Evolutionary conservation across 2,113 vertebrate genomes (phyloP).

Genomic region (Miniopterus natalensis): DNA sequence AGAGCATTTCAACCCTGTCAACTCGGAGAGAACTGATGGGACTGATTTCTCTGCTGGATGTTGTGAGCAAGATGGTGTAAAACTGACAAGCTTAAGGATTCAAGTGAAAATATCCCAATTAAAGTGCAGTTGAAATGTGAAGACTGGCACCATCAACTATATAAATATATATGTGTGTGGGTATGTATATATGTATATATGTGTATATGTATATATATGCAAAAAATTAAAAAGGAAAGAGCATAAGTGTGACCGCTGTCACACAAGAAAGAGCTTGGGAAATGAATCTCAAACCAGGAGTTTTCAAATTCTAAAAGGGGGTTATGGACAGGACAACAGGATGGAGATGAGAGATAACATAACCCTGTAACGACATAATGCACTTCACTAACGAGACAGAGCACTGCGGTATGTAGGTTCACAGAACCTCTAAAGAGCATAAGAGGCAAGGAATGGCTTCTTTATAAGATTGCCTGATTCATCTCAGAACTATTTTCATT

Average conservation of each 20-base stretch:
- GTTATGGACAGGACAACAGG: background rate
- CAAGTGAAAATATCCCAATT: conserved; percentile 70
- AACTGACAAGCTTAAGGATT: conserved; percentile 64
- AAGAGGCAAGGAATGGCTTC: background rate
- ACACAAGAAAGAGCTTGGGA: background rate
- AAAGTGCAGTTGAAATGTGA: conserved; percentile 52
- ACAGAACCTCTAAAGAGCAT: background rate
- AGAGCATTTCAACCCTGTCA: conserved; percentile 64
- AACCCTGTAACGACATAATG: background rate
- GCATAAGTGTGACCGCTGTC: background rate
- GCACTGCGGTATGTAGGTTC: background rate
- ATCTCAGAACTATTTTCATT: background rate
- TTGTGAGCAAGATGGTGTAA: conserved; percentile 37
- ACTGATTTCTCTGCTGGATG: conserved; percentile 53
- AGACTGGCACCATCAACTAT: background rate
- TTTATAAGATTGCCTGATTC: background rate
- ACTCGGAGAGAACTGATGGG: background rate
- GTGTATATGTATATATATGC: background rate
- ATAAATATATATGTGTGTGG: background rate
- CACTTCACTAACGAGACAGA: background rate
- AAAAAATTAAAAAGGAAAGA: background rate
- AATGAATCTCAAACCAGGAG: background rate
- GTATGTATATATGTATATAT: background rate
- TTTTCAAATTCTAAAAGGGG: conserved; percentile 24
- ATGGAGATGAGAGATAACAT: background rate